Percentiles rank a stretch among this genome's conserved stretches.
phyloP scores from a whole-genome alignment of 2,113 vertebrate species.

The Fulmarus glacialis region DNA sequence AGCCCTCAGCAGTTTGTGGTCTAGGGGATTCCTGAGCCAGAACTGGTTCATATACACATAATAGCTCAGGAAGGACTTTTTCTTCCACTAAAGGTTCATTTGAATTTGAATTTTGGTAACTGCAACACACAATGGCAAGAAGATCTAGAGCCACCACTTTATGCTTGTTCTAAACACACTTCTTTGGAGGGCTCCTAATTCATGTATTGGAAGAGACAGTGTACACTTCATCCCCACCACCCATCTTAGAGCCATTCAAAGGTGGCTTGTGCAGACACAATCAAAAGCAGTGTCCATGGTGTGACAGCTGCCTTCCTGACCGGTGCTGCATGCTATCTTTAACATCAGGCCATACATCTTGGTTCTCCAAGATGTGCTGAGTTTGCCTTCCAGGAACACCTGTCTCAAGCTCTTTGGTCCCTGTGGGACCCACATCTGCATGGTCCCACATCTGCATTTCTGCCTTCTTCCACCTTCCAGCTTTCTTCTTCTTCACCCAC shows the following conservation, averaged over 20 bases:
- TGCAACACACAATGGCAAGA: background rate
- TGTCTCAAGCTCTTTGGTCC: background rate
- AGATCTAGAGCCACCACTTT: background rate
- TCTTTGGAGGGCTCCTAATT: background rate
- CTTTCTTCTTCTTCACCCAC: background rate
- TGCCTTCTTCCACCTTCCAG: background rate
- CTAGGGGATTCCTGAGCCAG: background rate
- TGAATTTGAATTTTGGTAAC: background rate
- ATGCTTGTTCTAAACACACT: background rate
- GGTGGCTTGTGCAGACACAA: background rate
- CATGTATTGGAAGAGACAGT: background rate
- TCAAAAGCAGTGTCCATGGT: background rate
- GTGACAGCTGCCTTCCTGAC: background rate
- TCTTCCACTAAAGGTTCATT: background rate
- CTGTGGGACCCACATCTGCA: background rate
- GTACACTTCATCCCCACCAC: background rate
- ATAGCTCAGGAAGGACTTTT: background rate
- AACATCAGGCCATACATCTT: accelerated
- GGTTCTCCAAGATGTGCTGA: background rate
- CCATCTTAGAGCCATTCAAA: background rate
- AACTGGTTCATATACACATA: background rate
- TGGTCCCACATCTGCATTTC: background rate
- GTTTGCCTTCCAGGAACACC: background rate
- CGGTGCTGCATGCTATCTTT: background rate
- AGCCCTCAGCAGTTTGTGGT: background rate